Base-by-base conservation (phyloP, 2,888 invertebrate genomes). In the Resseliella maxima region DNA sequence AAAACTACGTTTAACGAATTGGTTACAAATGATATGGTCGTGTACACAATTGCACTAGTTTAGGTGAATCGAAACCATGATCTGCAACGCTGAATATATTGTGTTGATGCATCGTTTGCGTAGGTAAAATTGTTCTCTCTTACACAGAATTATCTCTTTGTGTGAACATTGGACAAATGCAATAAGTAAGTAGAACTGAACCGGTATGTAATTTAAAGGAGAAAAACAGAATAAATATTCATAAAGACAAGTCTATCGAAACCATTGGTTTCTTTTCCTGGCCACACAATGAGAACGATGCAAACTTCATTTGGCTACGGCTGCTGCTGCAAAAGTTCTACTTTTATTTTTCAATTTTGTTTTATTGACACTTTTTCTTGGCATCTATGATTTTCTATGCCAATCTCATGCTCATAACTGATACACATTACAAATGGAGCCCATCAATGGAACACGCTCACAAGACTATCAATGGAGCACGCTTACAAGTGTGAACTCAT, bases 171-270 rank as follows among this genome's bases (percentile, higher is more conserved):
- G 72, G 72, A 27, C 35, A 24, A 15, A 41, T 12, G 41, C 41
- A n/a, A n/a, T n/a, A n/a, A n/a, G 50, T 27, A 72, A 72, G 72
- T 72, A 72, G 35, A 72, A 72, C 72, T 72, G 72, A 72, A 72
- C 72, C 24, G 59, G 31, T 35, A 72, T 72, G 10, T 15, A 72
- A 3, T 31, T 72, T n/a, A n/a, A n/a, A n/a, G n/a, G n/a, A n/a
- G n/a, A n/a, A n/a, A n/a, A n/a, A n/a, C n/a, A n/a, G n/a, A n/a
- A 72, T 72, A 72, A 72, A 72, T 72, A 72, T 72, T 72, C 72
- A 35, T 31, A 31, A 31, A 72, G 1, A 31, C 72, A 31, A 8
- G 31, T 72, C 3, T 72, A 72, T 31, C 72, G 72, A 72, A 27
- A 31, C 72, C 72, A 72, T 0, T 35, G 72, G 35, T 27, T 72